Evolutionary conservation across 2,797 vertebrate species (phyloP).

Genomic region (Gastrophryne carolinensis): DNA sequence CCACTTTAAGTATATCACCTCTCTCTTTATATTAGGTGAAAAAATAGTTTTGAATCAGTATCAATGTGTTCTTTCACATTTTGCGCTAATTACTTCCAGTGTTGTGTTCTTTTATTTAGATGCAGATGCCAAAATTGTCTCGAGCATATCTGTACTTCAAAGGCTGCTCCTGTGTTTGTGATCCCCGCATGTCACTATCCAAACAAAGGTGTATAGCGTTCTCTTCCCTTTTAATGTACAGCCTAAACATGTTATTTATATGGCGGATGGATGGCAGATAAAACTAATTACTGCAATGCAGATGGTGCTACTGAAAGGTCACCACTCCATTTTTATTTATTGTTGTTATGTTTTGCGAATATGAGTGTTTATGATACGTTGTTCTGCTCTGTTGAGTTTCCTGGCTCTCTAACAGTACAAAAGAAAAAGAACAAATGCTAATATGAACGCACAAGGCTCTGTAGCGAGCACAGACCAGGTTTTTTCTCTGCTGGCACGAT

Average conservation of each 20-base stretch:
- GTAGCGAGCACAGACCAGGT: neutral
- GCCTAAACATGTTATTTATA: slow-evolving; percentile 48
- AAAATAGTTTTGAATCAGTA: neutral
- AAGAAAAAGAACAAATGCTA: slow-evolving; percentile 56
- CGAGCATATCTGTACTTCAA: slow-evolving; percentile 56
- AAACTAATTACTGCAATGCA: slow-evolving; percentile 57
- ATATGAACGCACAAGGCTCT: slow-evolving; percentile 24
- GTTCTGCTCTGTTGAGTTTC: slow-evolving; percentile 53
- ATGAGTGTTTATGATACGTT: slow-evolving; percentile 56
- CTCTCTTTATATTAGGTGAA: too few relatives aligned
- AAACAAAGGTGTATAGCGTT: slow-evolving; percentile 54
- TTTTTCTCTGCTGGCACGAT: neutral
- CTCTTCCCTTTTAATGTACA: slow-evolving; percentile 46
- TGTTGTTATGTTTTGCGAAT: slow-evolving; percentile 49
- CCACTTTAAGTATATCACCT: too few relatives aligned
- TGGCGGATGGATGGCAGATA: slow-evolving; percentile 51
- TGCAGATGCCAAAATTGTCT: slow-evolving; percentile 58
- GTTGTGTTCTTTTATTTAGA: slow-evolving; percentile 55
- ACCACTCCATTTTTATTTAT: slow-evolving; percentile 54
- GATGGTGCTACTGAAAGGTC: slow-evolving; percentile 55
- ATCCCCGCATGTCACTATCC: slow-evolving; percentile 38
- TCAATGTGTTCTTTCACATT: slow-evolving; percentile 16
- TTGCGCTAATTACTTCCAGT: slow-evolving; percentile 52
- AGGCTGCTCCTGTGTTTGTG: slow-evolving; percentile 49
- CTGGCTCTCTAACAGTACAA: slow-evolving; percentile 52